phyloP scores from a whole-genome alignment of 2,113 vertebrate genomes.

The Serilophus lunatus region DNA sequence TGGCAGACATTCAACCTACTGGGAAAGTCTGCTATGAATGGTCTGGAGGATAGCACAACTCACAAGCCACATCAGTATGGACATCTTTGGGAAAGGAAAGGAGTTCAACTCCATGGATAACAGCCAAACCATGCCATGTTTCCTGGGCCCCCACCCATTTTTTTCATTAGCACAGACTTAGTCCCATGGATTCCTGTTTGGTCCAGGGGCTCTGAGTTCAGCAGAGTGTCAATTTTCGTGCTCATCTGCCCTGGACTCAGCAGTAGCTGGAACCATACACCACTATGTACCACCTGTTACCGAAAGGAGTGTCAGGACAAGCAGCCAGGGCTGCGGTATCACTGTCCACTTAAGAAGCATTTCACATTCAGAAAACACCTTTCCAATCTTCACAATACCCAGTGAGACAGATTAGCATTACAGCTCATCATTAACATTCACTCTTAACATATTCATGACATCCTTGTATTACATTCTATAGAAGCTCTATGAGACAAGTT shows the following conservation, averaged over 20 bases:
- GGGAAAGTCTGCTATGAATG: not conserved
- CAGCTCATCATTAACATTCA: not conserved
- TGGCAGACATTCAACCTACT: not conserved
- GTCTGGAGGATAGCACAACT: not conserved
- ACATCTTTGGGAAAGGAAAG: not conserved
- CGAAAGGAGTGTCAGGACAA: not conserved
- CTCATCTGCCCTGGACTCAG: not conserved
- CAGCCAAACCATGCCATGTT: not conserved
- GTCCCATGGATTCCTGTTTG: not conserved
- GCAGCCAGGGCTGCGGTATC: not conserved
- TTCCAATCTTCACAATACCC: not conserved
- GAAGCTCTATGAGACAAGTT: not conserved
- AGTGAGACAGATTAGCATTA: not conserved
- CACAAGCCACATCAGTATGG: too few species aligned
- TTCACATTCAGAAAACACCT: not conserved
- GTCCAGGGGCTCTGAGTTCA: not conserved
- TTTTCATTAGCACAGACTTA: not conserved
- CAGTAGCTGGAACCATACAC: not conserved
- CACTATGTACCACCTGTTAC: not conserved
- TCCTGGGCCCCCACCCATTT: too few species aligned
- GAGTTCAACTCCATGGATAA: not conserved
- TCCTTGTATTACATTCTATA: not conserved
- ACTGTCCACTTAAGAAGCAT: not conserved
- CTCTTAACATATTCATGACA: not conserved
- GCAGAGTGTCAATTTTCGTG: rapidly evolving